A percentile compares a stretch with the other conserved stretches of the same genome.
Conservation (phyloP, 2,113 vertebrate genomes). For the rabbit (Oryctolagus cuniculus) region mOryCun1.1 NC_091435.1:125810501-125811000, state of each 20-base stretch:
- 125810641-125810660: neutral
- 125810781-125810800: slow-evolving; percentile 19
- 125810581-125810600: neutral
- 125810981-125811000: slow-evolving; percentile 72
- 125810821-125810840: neutral
- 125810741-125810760: slow-evolving; percentile 35
- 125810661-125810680: neutral
- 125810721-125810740: slow-evolving; percentile 36
- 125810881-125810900: slow-evolving; percentile 68
- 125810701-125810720: neutral
- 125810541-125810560: neutral
- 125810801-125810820: slow-evolving; percentile 22
- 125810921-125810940: slow-evolving; percentile 56
- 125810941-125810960: slow-evolving; percentile 59
- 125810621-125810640: neutral
- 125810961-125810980: slow-evolving; percentile 67
- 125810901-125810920: slow-evolving; percentile 61
- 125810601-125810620: neutral
- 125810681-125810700: neutral
- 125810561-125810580: neutral
- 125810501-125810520: neutral
- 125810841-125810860: slow-evolving; percentile 55
- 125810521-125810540: neutral
- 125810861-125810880: slow-evolving; percentile 51
- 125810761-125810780: neutral